These are phyloP conservation scores for Pelmatolapia mariae DNA, from an alignment of 2,113 vertebrate genomes.

Conservation along the genomic window DNA sequence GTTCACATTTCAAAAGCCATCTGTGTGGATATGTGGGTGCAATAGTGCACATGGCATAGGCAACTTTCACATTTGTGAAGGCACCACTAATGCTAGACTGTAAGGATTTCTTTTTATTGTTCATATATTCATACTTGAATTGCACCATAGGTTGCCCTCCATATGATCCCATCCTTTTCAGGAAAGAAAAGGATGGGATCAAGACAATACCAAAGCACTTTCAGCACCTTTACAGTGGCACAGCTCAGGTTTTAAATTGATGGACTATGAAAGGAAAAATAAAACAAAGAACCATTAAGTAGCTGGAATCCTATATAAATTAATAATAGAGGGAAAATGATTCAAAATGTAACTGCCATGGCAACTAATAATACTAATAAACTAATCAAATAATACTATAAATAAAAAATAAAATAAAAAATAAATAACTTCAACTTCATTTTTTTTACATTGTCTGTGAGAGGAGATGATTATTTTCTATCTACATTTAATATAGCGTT, in stretches of 20 bases:
- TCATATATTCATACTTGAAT: not conserved
- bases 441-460: not conserved
- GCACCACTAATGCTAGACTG: not conserved
- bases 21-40: not conserved
- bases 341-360: rapidly evolving
- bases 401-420: not conserved
- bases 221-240: not conserved
- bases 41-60: not conserved
- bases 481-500: not conserved
- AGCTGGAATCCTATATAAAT: not conserved
- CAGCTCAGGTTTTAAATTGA: not conserved
- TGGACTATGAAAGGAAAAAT: not conserved
- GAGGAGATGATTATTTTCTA: not conserved
- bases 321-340: not conserved
- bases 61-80: not conserved
- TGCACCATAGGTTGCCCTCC: not conserved
- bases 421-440: not conserved
- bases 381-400: not conserved
- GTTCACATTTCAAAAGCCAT: not conserved
- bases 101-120: not conserved
- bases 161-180: not conserved
- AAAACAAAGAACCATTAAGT: not conserved
- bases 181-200: no score
- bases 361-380: not conserved
- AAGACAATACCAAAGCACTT: not conserved